Percentiles rank a stretch among this genome's conserved stretches.
Evolutionary conservation across 2,888 invertebrate species (phyloP).

Genomic region (Idaea biselata): DNA sequence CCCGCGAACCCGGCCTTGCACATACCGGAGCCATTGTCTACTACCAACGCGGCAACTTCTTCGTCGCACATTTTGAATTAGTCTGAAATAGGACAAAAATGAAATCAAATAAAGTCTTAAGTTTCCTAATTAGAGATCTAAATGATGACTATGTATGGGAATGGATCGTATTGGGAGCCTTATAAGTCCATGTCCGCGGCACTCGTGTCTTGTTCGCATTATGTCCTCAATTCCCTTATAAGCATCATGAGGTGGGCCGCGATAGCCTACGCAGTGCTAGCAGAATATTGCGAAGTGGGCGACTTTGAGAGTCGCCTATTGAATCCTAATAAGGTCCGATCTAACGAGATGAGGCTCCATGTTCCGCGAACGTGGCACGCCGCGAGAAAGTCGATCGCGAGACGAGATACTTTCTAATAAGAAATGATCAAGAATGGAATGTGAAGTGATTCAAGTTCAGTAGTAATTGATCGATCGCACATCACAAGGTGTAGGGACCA

Average conservation of each 20-base stretch:
- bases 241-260: slow-evolving; percentile 49
- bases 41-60: slow-evolving; percentile 95
- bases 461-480: slow-evolving; percentile 14
- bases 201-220: slow-evolving; percentile 4
- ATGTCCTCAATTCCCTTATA: slow-evolving; percentile 39
- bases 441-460: slow-evolving; percentile 27
- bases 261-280: slow-evolving; percentile 53
- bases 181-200: background rate
- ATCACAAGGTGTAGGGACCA: slow-evolving; percentile 56
- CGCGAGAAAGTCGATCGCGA: slow-evolving; percentile 55
- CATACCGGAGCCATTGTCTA: slow-evolving; percentile 99
- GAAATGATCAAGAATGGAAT: slow-evolving; percentile 17
- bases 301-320: slow-evolving; percentile 59
- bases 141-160: slow-evolving; percentile 4
- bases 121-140: slow-evolving; percentile 8
- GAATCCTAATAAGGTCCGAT: slow-evolving; percentile 68
- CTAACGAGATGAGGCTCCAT: slow-evolving; percentile 39
- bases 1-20: slow-evolving; percentile 98
- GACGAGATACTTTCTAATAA: slow-evolving; percentile 53
- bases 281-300: slow-evolving; percentile 56
- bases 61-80: slow-evolving; percentile 76
- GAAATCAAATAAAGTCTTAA: slow-evolving; percentile 20
- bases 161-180: background rate
- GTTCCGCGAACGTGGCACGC: slow-evolving; percentile 65
- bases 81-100: slow-evolving; percentile 52